Base-by-base conservation (phyloP, 1,140 invertebrate genomes). In the Heliconius hewitsoni region DNA sequence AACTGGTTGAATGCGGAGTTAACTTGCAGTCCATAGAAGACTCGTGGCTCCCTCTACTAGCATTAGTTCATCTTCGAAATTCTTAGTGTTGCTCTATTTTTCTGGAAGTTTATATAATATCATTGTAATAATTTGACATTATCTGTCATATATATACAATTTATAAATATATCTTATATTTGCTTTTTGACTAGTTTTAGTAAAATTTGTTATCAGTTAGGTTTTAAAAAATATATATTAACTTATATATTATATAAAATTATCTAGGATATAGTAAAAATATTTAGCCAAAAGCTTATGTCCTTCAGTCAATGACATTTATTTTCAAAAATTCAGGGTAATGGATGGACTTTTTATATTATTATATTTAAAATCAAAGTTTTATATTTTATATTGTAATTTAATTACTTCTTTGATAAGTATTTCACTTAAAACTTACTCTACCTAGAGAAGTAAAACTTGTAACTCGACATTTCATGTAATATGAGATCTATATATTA, bases 381-480 rank as follows among this genome's bases (percentile, higher is more conserved):
- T 60, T 13, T 66, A 30, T 13, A 66, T 66, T 30, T 66, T 66
- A 30, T 66, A 66, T 66, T 66, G 60, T 66, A 66, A 66, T 66
- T 66, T 27, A 16, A 27, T 30, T 66, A 66, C 60, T 27, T 16
- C 11, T 66, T 30, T 30, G 11, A 27, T 66, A 66, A 66, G 23
- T 13, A 11, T 66, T 27, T 30, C 60, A 1, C 23, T 30, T 66
- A 66, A 23, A 27, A 30, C 13, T 18, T 30, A 57, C n/a, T 11
- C 13, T 66, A 46, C 13, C 42, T 30, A 30, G 19, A 23, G 8
- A 46, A 60, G 55, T 23, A n/a, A 23, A 57, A 23, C 50, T 57
- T 57, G 23, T 57, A 57, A 57, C 55, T 57, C 23, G 8, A 23
- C n/a, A n/a, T 57, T 57, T 23, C 8, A 11, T 18, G 18, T 52